Percentiles rank a stretch among this genome's conserved stretches.
Conservation (phyloP, 2,888 invertebrate species). For the Harpalus rufipes region DNA sequence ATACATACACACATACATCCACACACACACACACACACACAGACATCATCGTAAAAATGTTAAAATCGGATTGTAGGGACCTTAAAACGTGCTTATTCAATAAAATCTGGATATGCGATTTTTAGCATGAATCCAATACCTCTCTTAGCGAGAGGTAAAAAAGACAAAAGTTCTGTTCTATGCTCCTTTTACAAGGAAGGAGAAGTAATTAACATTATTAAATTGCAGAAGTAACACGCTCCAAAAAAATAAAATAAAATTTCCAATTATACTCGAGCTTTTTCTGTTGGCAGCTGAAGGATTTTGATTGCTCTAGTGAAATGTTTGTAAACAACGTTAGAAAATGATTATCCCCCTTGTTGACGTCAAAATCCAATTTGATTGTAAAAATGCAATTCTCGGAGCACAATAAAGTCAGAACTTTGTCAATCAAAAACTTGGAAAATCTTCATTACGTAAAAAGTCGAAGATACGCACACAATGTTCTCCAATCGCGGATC, state of each 20-base stretch:
- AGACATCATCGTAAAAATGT: no score
- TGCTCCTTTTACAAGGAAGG: neutral
- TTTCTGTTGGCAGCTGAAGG: neutral
- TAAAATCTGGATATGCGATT: no score
- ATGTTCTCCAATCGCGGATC: neutral
- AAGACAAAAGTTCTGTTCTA: neutral
- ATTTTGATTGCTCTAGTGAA: neutral
- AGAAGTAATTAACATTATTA: neutral
- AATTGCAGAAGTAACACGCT: neutral
- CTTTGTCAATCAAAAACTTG: conserved; percentile 36
- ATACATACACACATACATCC: no score
- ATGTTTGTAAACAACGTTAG: conserved; percentile 13
- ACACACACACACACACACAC: no score
- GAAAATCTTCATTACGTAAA: conserved; percentile 10
- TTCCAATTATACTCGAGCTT: neutral
- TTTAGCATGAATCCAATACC: no score
- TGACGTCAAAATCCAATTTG: conserved; percentile 15
- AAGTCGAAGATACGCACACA: neutral
- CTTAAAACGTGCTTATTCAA: no score
- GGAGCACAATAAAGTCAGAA: neutral
- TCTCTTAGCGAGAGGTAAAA: no score
- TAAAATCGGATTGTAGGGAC: no score
- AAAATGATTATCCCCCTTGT: neutral
- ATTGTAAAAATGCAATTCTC: conserved; percentile 23
- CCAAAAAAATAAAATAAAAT: conserved; percentile 1